phyloP scores from a whole-genome alignment of 2,888 invertebrate genomes.

The Hemaris fuciformis region DNA sequence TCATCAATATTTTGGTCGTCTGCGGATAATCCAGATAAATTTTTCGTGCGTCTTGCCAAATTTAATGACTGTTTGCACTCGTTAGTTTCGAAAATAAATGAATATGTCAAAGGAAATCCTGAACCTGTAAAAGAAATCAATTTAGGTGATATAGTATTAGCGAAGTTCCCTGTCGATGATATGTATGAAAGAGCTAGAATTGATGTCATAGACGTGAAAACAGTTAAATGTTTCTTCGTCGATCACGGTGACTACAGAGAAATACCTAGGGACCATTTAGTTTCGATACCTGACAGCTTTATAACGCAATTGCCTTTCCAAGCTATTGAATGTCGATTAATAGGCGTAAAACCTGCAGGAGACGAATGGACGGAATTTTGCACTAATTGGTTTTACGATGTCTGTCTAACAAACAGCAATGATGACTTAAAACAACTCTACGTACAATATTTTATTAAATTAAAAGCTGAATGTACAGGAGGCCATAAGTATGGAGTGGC shows the following conservation, averaged over 20 bases:
- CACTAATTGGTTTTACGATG: slow-evolving; percentile 74
- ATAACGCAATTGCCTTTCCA: slow-evolving; percentile 82
- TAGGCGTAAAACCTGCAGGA: slow-evolving; percentile 73
- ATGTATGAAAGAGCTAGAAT: slow-evolving; percentile 73
- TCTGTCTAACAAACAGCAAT: slow-evolving; percentile 56
- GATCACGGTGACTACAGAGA: slow-evolving; percentile 82
- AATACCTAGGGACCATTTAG: slow-evolving; percentile 61
- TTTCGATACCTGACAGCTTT: slow-evolving; percentile 72
- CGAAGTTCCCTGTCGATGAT: slow-evolving; percentile 68
- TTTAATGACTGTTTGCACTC: slow-evolving; percentile 61
- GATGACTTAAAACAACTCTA: slow-evolving; percentile 66
- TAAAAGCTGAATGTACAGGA: slow-evolving; percentile 52
- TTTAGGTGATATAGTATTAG: slow-evolving; percentile 72
- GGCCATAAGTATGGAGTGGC: slow-evolving; percentile 75
- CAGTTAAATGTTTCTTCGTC: slow-evolving; percentile 81
- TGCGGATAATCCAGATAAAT: slow-evolving; percentile 66
- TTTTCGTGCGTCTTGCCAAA: slow-evolving; percentile 75
- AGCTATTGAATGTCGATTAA: slow-evolving; percentile 83
- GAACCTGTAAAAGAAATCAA: slow-evolving; percentile 38
- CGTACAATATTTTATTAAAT: slow-evolving; percentile 64
- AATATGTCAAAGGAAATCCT: slow-evolving; percentile 43
- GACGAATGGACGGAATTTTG: slow-evolving; percentile 77
- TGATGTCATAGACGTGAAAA: slow-evolving; percentile 50
- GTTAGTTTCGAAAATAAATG: slow-evolving; percentile 65
- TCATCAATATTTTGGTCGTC: slow-evolving; percentile 67